Conservation (phyloP, 2,113 vertebrate species). For the Circaetus gallicus region DNA sequence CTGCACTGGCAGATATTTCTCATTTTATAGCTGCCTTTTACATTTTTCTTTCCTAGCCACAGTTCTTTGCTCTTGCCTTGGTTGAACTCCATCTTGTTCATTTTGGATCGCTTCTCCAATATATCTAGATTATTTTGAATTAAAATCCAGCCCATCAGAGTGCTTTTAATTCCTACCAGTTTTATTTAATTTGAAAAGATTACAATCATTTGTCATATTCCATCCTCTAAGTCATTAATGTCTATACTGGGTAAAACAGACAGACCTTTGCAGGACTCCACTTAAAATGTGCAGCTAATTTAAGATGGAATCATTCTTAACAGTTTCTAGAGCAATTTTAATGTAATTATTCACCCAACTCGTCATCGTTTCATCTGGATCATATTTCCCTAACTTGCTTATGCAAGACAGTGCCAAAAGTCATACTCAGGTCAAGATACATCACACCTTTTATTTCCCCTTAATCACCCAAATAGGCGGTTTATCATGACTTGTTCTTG, state of each 20-base stretch:
- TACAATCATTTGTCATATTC: not conserved
- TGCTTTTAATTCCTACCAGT: not conserved
- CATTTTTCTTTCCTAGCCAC: not conserved
- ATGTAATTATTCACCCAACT: not conserved
- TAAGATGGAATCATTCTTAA: not conserved
- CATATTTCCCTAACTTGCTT: not conserved
- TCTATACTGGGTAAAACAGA: not conserved
- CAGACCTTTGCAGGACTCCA: not conserved
- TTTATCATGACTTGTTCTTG: not conserved
- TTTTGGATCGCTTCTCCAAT: not conserved
- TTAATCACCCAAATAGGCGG: not conserved
- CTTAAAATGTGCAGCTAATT: not conserved
- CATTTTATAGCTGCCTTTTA: not conserved
- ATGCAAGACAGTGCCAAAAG: not conserved
- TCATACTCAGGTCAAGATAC: not conserved
- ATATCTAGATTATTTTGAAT: not conserved
- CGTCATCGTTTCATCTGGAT: not conserved
- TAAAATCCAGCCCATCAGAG: not conserved
- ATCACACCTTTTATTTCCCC: not conserved
- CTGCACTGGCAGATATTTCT: conserved; percentile 1
- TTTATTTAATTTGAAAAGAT: not conserved
- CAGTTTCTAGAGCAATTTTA: not conserved
- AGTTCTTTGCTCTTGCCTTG: not conserved
- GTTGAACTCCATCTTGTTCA: not conserved
- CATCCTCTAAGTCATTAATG: not conserved